Evolutionary conservation across 2,797 vertebrate species (phyloP), one percentile per base, ranked within the genome.

Genomic region (Agapornis canus): DNA sequence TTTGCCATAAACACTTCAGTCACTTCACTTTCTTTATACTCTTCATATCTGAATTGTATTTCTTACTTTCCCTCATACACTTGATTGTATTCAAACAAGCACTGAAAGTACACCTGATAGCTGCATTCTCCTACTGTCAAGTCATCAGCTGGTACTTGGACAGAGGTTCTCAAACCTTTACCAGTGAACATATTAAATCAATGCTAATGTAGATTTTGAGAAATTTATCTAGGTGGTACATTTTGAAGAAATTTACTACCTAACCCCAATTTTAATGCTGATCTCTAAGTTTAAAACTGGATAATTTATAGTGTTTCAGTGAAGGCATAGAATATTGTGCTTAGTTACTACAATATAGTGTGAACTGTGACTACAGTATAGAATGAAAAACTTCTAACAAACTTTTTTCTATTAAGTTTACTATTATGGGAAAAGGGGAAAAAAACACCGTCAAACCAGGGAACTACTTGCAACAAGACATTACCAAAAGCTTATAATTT

Each of bases 31-130:
- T 29, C 77, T 73, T 92, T 82, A 40, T 57, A 52, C 70, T 86
- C 82, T 88, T 84, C 48, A 10, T 31, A 79, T 21, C 80, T 77
- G 73, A 89, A 91, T 73, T 91, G 40, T 56, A 15, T 66, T 91
- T 88, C 40, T 63, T 79, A 48, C 85, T 88, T 80, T 90, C 32
- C 31, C 51, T 92, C 56, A 11, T 15, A 27, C 21, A n/a, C 73
- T 73, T 64, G 48, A 84, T 69, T 90, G 69, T 64, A 76, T 94
- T 95, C 87, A 90, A 89, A 94, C 61, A 63, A 61, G 49, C 61
- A 48, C 1, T 31, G 69, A 81, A 63, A 56, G 40, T 54, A 54
- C 66, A 56, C n/a, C 65, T 72, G 73, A 91, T 60, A 66, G 29
- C 61, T 0, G 1, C 43, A 23, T 76, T 90, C 78, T 68, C 39